phyloP scores from a whole-genome alignment of 2,113 vertebrate species.

The Oplegnathus fasciatus region DNA sequence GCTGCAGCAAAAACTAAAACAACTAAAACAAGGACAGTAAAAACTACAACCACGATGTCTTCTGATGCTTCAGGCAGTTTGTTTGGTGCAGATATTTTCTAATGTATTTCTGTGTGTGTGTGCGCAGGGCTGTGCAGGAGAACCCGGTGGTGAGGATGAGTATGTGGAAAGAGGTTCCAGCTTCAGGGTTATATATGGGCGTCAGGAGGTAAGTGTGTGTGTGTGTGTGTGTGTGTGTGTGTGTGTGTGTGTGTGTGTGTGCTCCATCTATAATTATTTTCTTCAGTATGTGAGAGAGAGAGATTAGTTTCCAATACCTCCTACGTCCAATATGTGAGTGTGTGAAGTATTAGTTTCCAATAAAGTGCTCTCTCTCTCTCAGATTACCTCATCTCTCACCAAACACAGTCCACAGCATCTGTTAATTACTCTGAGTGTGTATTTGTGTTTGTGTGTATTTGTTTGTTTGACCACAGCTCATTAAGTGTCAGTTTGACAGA shows the following conservation, averaged over 20 bases:
- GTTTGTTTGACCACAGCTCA: neutral
- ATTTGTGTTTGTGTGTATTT: constrained; percentile 17
- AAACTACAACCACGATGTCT: neutral
- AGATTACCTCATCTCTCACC: constrained; percentile 52
- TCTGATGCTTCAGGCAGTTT: neutral
- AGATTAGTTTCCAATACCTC: constrained; percentile 40
- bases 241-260: no score
- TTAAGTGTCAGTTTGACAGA: neutral
- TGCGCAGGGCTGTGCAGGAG: constrained; percentile 88
- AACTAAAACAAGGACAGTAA: no score
- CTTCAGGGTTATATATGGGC: constrained; percentile 89
- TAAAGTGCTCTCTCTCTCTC: constrained; percentile 32
- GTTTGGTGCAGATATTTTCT: neutral
- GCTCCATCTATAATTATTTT: constrained; percentile 20
- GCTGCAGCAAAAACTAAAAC: no score
- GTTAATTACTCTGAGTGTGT: constrained; percentile 32
- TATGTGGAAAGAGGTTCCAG: constrained; percentile 89
- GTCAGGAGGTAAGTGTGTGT: constrained; percentile 88
- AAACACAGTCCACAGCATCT: constrained; percentile 14
- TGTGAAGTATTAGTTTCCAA: constrained; percentile 51
- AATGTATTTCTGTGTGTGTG: constrained; percentile 22
- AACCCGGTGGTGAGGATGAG: constrained; percentile 89
- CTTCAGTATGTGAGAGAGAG: neutral
- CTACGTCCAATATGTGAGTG: constrained; percentile 36
- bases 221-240: constrained; percentile 2